Percentiles rank a stretch among this genome's conserved stretches.
These are phyloP conservation scores for Perdita meconis DNA, from an alignment of 2,888 invertebrate genomes.

Conservation along the genomic window DNA sequence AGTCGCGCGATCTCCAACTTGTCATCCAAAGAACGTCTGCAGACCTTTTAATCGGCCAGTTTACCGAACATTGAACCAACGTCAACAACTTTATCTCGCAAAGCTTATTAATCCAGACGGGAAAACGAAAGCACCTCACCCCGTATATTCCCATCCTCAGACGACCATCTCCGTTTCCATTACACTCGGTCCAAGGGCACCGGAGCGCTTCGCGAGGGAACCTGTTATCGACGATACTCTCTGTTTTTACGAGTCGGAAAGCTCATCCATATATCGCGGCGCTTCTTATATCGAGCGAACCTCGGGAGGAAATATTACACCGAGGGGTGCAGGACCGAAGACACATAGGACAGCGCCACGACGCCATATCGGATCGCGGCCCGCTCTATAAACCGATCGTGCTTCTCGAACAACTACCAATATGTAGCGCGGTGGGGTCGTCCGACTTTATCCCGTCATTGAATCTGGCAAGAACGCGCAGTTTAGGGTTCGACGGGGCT, in stretches of 20 bases:
- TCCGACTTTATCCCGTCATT: constrained; percentile 55
- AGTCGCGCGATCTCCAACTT: no score
- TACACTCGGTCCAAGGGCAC: constrained; percentile 41
- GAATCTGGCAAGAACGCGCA: constrained; percentile 48
- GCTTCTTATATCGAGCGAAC: constrained; percentile 63
- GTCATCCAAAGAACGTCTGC: no score
- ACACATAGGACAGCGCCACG: background rate
- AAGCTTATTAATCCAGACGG: background rate
- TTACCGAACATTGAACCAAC: background rate
- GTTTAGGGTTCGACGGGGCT: constrained; percentile 31
- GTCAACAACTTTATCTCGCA: constrained; percentile 3
- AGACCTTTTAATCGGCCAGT: no score
- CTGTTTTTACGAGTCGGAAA: constrained; percentile 70
- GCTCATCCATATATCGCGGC: constrained; percentile 62
- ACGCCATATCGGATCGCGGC: constrained; percentile 36
- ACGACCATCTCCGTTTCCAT: constrained; percentile 40
- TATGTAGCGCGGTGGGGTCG: constrained; percentile 43
- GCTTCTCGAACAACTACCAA: constrained; percentile 41
- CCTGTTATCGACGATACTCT: constrained; percentile 61
- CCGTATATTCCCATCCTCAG: constrained; percentile 24
- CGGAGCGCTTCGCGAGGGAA: constrained; percentile 46
- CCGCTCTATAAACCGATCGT: constrained; percentile 59
- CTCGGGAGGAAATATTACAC: constrained; percentile 62
- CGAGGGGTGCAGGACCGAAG: constrained; percentile 5
- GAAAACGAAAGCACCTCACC: background rate